phyloP scores from a whole-genome alignment of 37 sponge, comb jelly and placozoan species.

The Halisarca cf. caerulea region DNA sequence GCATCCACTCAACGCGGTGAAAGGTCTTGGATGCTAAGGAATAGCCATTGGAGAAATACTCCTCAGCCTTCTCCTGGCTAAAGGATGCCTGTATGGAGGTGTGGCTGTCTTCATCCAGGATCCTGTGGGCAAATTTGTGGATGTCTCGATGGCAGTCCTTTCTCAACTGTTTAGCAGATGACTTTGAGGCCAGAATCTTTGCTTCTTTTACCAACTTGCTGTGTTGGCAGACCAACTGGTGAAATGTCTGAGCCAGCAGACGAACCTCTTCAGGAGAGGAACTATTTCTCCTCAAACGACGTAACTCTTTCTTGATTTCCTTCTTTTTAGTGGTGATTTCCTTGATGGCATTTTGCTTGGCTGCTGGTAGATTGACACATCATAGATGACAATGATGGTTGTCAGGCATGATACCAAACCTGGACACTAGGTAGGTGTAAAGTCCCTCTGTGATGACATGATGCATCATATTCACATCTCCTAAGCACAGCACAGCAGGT shows the following conservation, averaged over 20 bases:
- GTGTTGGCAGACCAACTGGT: neutral
- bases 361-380: constrained; percentile 9
- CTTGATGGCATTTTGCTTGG: neutral
- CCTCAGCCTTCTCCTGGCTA: too few species aligned
- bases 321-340: neutral
- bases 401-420: neutral
- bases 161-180: constrained; percentile 19
- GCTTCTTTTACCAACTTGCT: constrained; percentile 16
- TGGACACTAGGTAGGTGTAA: constrained; percentile 11
- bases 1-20: too few species aligned
- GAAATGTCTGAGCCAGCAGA: neutral
- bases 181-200: neutral
- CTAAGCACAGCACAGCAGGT: neutral
- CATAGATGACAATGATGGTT: neutral
- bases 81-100: too few species aligned
- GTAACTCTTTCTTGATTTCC: neutral
- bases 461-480: constrained; percentile 1
- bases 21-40: neutral
- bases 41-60: too few species aligned
- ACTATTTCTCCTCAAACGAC: neutral
- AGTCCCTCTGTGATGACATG: neutral
- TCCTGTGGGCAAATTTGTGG: constrained; percentile 12
- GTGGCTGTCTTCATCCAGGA: constrained; percentile 21
- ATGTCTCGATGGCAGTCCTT: constrained; percentile 15
- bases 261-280: constrained; percentile 21